Conservation (phyloP, 2,113 vertebrate genomes). For the Ailurus styani region DNA sequence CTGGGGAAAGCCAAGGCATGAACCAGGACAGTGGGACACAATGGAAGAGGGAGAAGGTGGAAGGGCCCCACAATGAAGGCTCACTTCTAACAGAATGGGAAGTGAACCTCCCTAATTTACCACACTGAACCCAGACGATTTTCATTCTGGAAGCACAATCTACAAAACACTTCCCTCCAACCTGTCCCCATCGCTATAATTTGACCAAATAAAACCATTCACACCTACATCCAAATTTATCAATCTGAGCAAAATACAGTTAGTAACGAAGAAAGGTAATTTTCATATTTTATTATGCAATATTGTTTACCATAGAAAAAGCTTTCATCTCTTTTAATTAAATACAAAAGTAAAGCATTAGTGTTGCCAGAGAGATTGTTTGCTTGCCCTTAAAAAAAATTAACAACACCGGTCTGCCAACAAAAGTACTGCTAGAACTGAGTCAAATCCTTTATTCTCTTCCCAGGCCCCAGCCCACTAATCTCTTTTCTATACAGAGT, state of each 20-base stretch:
- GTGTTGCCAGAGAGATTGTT: slow-evolving; percentile 12
- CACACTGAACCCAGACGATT: background rate
- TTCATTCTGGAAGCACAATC: background rate
- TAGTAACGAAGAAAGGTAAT: slow-evolving; percentile 22
- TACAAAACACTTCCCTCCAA: background rate
- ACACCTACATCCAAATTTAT: background rate
- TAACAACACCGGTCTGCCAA: slow-evolving; percentile 20
- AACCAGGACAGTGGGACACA: background rate
- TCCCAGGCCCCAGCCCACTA: background rate
- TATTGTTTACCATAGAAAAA: slow-evolving; percentile 33
- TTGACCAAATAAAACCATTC: background rate
- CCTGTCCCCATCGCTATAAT: background rate
- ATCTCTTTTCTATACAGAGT: background rate
- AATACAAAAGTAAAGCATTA: slow-evolving; percentile 34
- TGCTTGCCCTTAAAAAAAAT: slow-evolving; percentile 23
- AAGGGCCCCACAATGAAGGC: background rate
- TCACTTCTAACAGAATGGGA: background rate
- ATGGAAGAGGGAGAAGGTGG: background rate
- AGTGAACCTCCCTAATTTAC: background rate
- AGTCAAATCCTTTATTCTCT: background rate
- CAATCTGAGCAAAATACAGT: slow-evolving; percentile 5
- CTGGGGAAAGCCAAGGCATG: background rate
- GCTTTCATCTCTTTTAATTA: slow-evolving; percentile 38
- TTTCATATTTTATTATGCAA: slow-evolving; percentile 52
- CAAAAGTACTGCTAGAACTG: background rate